A percentile compares a stretch with the other conserved stretches of the same genome.
Evolutionary conservation across 2,113 vertebrate species (phyloP).

Genomic region (Oncorhynchus nerka): DNA sequence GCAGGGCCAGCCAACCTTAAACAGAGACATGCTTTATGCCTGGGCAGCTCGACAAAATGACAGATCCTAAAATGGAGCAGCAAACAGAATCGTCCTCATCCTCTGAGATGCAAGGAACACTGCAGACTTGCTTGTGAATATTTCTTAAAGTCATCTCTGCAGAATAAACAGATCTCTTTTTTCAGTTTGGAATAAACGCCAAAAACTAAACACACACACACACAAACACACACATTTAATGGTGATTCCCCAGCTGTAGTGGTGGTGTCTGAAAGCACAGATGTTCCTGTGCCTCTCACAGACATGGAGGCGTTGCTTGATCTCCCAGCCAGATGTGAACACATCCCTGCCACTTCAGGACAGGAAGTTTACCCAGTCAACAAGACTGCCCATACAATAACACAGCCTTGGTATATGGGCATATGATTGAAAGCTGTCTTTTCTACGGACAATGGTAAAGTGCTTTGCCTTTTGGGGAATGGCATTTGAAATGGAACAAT

Average conservation of each 20-base stretch:
- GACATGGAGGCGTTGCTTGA: conserved; percentile 53
- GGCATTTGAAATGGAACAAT: no score
- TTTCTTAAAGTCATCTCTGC: conserved; percentile 36
- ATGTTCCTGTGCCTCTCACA: conserved; percentile 48
- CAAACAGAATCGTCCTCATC: neutral
- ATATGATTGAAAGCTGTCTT: no score
- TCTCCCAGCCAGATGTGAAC: conserved; percentile 75
- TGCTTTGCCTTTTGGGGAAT: no score
- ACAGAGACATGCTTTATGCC: conserved; percentile 26
- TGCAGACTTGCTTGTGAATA: conserved; percentile 33
- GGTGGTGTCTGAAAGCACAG: conserved; percentile 53
- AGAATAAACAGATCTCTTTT: conserved; percentile 1
- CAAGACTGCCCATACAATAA: conserved; percentile 27
- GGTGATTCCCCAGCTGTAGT: conserved; percentile 13
- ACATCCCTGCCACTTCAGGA: conserved; percentile 61
- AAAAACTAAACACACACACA: conserved; percentile 22
- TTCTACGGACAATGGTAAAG: no score
- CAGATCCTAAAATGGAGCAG: no score
- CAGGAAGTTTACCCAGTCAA: conserved; percentile 56
- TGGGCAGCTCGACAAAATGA: conserved; percentile 18
- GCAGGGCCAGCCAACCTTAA: conserved; percentile 29
- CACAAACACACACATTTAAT: conserved; percentile 12
- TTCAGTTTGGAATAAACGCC: no score
- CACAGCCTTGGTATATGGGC: neutral
- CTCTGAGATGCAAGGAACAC: conserved; percentile 20